These are phyloP conservation scores for Lymantria dispar DNA, from an alignment of 2,888 invertebrate genomes.

Conservation along the genomic window DNA sequence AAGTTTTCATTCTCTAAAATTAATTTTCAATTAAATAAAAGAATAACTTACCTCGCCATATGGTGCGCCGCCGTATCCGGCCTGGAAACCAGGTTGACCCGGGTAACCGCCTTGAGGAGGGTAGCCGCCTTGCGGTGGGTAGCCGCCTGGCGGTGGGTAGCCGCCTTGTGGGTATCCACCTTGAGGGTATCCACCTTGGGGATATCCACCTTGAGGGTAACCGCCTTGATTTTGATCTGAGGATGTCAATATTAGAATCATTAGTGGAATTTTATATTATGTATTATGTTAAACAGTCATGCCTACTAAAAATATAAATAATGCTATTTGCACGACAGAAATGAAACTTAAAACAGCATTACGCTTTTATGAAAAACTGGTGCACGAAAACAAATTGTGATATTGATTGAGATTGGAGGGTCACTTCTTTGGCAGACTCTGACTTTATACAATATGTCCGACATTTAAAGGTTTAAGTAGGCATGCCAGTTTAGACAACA, in stretches of 20 bases:
- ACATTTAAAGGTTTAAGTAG: neutral
- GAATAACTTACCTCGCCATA: conserved; percentile 60
- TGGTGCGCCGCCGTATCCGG: conserved; percentile 51
- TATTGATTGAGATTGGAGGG: too few species aligned
- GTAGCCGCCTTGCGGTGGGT: conserved; percentile 28
- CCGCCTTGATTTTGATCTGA: conserved; percentile 67
- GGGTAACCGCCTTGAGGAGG: conserved; percentile 8
- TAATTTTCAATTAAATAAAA: neutral
- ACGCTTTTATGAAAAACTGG: too few species aligned
- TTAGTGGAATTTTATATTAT: neutral
- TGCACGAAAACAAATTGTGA: too few species aligned
- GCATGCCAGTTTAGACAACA: neutral
- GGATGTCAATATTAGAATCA: neutral
- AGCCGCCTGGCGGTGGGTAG: conserved; percentile 49
- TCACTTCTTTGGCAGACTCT: too few species aligned
- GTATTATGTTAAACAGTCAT: neutral
- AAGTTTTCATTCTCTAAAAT: too few species aligned
- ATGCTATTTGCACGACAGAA: too few species aligned
- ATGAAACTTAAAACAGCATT: too few species aligned
- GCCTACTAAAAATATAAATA: neutral
- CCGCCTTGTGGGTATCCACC: conserved; percentile 57
- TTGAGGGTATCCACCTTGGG: conserved; percentile 61
- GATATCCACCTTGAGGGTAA: conserved; percentile 55
- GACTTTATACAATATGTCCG: too few species aligned
- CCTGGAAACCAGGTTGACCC: conserved; percentile 48